Base-by-base conservation (phyloP, 2,113 vertebrate species). In the Vidua macroura region DNA sequence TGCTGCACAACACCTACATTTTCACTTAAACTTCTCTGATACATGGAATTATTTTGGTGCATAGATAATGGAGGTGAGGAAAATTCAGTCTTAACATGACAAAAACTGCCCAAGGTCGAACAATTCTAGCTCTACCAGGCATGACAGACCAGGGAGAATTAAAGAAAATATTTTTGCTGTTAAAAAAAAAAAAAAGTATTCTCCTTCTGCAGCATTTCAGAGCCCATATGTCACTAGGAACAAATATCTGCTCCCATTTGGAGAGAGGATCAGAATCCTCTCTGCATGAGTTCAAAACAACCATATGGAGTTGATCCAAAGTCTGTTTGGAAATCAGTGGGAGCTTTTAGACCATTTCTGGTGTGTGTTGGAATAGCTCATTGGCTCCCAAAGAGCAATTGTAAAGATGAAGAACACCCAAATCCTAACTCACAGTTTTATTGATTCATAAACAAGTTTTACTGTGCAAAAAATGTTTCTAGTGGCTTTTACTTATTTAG, bases 371-470 rank as follows among this genome's bases (percentile, higher is more conserved):
- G 70, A 80, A 68, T 44, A 82, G 85, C 33, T 85, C 74, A 56
- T 37, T 85, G 79, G 72, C 55, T 93, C 80, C 67, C 70, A 64
- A 90, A 86, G 52, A 48, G 69, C 62, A 73, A 6, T 0, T 76
- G 52, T 76, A 92, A 94, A 76, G 75, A 83, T 35, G 74, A 88
- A 48, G 62, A 85, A 68, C 72, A 60, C 73, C 68, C 72, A 83
- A 92, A 79, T 22, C 4, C 41, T 80, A 79, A 72, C 19, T 79
- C 80, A 74, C 9, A 60, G 33, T 55, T 94, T 93, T 90, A 93
- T 68, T 72, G 62, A 79, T 92, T 83, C 74, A 90, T 87, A 90
- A 85, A 92, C 70, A 76, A 70, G 13, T 72, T 80, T 85, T 90
- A 93, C 58, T 48, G 43, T 19, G 19, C 11, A 44, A 75, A 75